phyloP scores from a whole-genome alignment of 2,113 vertebrate genomes.

The Jacana jacana region DNA sequence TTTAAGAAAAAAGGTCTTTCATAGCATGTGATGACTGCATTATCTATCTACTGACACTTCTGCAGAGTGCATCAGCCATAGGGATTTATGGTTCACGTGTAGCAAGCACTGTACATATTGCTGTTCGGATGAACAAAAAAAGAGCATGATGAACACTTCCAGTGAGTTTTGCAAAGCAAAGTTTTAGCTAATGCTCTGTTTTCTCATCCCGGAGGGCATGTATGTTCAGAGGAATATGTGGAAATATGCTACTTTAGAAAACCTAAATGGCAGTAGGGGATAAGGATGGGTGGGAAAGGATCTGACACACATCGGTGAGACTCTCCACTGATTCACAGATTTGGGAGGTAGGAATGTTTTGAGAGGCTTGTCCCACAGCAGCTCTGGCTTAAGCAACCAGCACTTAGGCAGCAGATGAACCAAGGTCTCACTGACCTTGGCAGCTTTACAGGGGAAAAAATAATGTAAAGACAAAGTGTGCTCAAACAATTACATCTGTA shows the following conservation, averaged over 20 bases:
- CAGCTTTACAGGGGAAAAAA: neutral
- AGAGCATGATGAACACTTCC: neutral
- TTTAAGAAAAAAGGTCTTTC: neutral
- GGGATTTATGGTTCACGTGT: neutral
- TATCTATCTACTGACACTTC: neutral
- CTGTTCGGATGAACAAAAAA: neutral
- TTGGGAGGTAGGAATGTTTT: neutral
- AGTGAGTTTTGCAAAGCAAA: neutral
- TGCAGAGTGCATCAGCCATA: neutral
- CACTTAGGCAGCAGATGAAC: neutral
- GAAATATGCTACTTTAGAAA: neutral
- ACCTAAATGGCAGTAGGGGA: neutral
- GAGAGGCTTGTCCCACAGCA: neutral
- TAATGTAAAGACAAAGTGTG: slow-evolving; percentile 3
- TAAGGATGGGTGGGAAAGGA: neutral
- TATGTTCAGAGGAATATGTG: neutral
- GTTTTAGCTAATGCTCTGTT: neutral
- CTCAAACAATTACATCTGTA: slow-evolving; percentile 14
- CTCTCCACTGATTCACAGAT: neutral
- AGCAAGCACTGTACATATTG: neutral
- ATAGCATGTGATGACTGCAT: neutral
- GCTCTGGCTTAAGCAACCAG: neutral
- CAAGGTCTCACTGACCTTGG: slow-evolving; percentile 44
- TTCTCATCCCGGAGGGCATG: neutral
- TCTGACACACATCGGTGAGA: neutral